Conservation (phyloP, 2,113 vertebrate genomes). For the western clawed frog (Xenopus tropicalis) region DNA sequence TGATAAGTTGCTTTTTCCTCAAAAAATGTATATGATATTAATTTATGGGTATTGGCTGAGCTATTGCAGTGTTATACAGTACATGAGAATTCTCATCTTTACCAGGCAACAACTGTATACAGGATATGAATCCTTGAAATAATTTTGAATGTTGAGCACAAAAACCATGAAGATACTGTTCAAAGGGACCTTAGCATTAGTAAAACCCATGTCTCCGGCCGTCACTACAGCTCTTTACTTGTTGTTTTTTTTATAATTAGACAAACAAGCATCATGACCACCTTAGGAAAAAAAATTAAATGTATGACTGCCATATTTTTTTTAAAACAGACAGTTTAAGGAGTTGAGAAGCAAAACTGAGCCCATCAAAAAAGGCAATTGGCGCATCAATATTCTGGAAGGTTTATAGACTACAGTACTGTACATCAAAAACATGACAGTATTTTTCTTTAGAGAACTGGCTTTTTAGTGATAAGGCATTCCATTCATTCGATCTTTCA, state of each 20-base stretch:
- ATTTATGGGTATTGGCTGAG: no score
- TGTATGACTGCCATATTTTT: no score
- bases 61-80: no score
- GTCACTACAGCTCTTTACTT: not conserved
- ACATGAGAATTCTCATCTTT: no score
- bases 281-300: no score
- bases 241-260: not conserved
- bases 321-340: not conserved
- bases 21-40: no score
- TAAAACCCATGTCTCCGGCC: constrained; percentile 3
- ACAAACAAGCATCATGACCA: not conserved
- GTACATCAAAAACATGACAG: constrained; percentile 42
- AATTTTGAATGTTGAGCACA: not conserved
- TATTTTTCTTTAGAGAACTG: constrained; percentile 42
- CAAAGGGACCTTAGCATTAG: not conserved
- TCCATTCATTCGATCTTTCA: constrained; percentile 43
- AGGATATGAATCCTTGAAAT: not conserved
- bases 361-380: constrained; percentile 12
- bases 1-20: no score
- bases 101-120: no score
- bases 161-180: not conserved
- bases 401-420: constrained; percentile 32
- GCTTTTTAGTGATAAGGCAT: constrained; percentile 45
- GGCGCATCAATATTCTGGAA: constrained; percentile 32
- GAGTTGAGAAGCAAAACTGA: constrained; percentile 35